These are phyloP conservation scores for Furcula furcula DNA, from an alignment of 2,888 invertebrate species.

Conservation along the genomic window DNA sequence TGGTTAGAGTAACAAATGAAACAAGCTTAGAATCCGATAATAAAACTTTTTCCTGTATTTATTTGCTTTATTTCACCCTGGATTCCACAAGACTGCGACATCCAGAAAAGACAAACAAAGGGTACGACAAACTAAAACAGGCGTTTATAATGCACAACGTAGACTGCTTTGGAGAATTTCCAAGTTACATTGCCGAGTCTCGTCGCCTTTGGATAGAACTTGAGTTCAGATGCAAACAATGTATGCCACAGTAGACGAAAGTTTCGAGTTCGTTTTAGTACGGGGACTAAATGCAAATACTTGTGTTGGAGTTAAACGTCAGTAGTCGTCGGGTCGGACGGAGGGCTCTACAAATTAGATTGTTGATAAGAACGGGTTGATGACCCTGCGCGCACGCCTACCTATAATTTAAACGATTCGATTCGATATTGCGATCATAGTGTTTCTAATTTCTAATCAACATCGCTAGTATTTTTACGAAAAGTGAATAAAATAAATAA, in stretches of 20 bases:
- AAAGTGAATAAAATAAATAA: no score
- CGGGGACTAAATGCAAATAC: constrained; percentile 55
- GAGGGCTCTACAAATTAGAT: constrained; percentile 61
- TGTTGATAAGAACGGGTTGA: constrained; percentile 73
- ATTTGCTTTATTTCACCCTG: neutral
- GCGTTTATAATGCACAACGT: constrained; percentile 53
- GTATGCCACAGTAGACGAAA: constrained; percentile 30
- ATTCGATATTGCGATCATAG: constrained; percentile 40
- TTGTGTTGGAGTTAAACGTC: constrained; percentile 31
- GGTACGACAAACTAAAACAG: constrained; percentile 43
- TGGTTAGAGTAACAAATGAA: no score
- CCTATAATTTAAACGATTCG: constrained; percentile 56
- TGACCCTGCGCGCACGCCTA: constrained; percentile 70
- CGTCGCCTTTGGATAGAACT: constrained; percentile 33
- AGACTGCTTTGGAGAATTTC: constrained; percentile 48
- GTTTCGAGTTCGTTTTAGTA: constrained; percentile 30
- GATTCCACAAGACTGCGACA: constrained; percentile 22
- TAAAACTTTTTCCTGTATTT: no score
- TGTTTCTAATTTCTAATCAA: no score
- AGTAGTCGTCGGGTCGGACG: constrained; percentile 23
- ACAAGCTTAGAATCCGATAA: no score
- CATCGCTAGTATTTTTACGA: no score
- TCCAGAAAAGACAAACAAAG: constrained; percentile 42
- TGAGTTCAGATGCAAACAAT: constrained; percentile 30
- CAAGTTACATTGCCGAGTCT: constrained; percentile 38